These are phyloP conservation scores for Anolis carolinensis DNA, from an alignment of 2,113 vertebrate species.

Conservation along the genomic window DNA sequence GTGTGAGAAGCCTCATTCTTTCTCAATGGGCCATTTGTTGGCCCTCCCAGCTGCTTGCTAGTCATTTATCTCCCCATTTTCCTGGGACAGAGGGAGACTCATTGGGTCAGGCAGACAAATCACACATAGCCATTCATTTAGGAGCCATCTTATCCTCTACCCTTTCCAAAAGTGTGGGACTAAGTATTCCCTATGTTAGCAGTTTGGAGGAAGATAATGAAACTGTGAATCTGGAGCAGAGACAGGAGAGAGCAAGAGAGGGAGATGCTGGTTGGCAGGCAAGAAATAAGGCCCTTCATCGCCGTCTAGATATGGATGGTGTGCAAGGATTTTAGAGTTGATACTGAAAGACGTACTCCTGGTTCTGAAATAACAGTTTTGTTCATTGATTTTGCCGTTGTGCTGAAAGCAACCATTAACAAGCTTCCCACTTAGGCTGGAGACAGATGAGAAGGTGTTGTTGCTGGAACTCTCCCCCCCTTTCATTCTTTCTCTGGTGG, in stretches of 20 bases:
- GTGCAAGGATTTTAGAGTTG: background rate
- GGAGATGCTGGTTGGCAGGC: too few relatives aligned
- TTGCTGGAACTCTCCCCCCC: too few relatives aligned
- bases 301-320: background rate
- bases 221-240: background rate
- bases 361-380: slow-evolving; percentile 15
- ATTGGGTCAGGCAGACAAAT: slow-evolving; percentile 1
- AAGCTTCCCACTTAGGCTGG: slow-evolving; percentile 27
- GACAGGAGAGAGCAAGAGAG: too few relatives aligned
- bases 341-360: background rate
- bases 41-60: slow-evolving; percentile 14
- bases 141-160: background rate
- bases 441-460: slow-evolving; percentile 5
- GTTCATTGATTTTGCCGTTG: slow-evolving; percentile 35
- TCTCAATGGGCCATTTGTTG: slow-evolving; percentile 20
- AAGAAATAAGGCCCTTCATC: background rate
- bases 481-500: background rate
- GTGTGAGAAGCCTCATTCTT: background rate
- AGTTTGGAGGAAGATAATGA: background rate
- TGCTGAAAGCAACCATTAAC: slow-evolving; percentile 8
- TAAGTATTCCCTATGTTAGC: background rate
- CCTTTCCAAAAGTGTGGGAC: background rate
- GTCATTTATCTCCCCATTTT: slow-evolving; percentile 25
- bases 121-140: slow-evolving; percentile 10
- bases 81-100: background rate